phyloP scores from a whole-genome alignment of 2,888 invertebrate species.

The Alviniconcha strummeri region DNA sequence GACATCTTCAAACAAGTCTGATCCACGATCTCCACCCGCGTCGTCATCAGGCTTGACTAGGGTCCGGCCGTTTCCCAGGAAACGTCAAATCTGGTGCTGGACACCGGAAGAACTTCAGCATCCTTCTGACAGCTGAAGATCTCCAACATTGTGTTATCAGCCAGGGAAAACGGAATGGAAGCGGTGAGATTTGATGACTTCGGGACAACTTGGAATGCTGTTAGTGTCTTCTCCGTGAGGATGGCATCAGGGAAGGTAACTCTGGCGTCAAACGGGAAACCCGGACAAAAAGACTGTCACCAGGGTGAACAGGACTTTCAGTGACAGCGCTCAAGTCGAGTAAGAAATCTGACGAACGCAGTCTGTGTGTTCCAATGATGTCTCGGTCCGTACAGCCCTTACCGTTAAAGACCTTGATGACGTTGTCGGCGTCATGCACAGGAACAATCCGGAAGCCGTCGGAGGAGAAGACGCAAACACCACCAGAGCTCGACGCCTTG shows the following conservation, averaged over 20 bases:
- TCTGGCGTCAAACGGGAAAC: not conserved
- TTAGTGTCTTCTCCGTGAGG: conserved; percentile 13
- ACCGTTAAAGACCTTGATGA: conserved; percentile 11
- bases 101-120: not conserved
- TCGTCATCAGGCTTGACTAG: not conserved
- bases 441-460: conserved; percentile 12
- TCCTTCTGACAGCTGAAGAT: not conserved
- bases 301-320: not conserved
- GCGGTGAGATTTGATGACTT: not conserved
- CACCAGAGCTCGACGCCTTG: conserved; percentile 10
- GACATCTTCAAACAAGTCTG: not conserved
- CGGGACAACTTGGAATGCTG: not conserved
- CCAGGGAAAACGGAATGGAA: not conserved
- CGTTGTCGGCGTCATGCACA: not conserved
- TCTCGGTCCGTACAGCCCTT: not conserved
- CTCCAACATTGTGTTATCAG: not conserved
- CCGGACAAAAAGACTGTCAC: conserved; percentile 10
- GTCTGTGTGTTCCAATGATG: not conserved
- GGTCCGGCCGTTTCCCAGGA: not conserved
- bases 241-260: not conserved
- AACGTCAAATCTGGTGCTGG: not conserved
- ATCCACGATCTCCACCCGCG: not conserved
- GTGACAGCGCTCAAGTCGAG: not conserved
- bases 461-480: not conserved
- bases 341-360: not conserved